These are phyloP conservation scores for Nephotettix cincticeps DNA, from an alignment of 1,140 invertebrate genomes.

Conservation along the genomic window DNA sequence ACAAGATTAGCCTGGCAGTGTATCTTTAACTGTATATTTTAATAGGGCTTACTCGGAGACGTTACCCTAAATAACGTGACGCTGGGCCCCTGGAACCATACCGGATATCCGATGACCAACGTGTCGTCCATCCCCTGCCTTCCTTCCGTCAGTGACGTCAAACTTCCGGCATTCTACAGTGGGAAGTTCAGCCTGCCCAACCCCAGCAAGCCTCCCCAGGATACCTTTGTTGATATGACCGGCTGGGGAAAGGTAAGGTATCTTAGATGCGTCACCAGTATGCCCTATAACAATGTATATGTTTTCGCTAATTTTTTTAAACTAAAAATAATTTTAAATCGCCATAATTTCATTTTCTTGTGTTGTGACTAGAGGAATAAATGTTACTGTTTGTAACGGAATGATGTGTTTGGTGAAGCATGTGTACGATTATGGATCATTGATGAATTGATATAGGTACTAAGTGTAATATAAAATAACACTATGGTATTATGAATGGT, in stretches of 20 bases:
- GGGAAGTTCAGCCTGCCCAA: neutral
- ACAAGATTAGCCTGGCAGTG: slow-evolving; percentile 54
- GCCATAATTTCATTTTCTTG: too few species aligned
- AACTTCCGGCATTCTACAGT: slow-evolving; percentile 5
- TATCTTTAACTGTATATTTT: slow-evolving; percentile 2
- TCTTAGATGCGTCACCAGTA: too few species aligned
- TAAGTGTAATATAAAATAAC: too few species aligned
- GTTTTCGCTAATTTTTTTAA: too few species aligned
- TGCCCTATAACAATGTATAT: too few species aligned
- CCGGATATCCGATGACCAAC: slow-evolving; percentile 28
- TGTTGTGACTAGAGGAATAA: too few species aligned
- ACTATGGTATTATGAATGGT: too few species aligned
- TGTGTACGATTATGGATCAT: too few species aligned
- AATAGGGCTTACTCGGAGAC: slow-evolving; percentile 33
- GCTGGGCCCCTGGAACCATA: slow-evolving; percentile 30
- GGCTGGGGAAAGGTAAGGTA: slow-evolving; percentile 37
- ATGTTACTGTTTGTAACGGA: too few species aligned
- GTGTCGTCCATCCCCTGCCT: neutral
- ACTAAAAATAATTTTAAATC: too few species aligned
- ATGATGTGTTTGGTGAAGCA: too few species aligned
- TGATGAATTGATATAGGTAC: too few species aligned
- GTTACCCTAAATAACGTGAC: slow-evolving; percentile 29
- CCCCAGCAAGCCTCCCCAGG: neutral
- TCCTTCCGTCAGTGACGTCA: neutral
- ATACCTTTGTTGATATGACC: slow-evolving; percentile 34